Conservation (phyloP, 2,113 vertebrate species). For the Petroica traversi region DNA sequence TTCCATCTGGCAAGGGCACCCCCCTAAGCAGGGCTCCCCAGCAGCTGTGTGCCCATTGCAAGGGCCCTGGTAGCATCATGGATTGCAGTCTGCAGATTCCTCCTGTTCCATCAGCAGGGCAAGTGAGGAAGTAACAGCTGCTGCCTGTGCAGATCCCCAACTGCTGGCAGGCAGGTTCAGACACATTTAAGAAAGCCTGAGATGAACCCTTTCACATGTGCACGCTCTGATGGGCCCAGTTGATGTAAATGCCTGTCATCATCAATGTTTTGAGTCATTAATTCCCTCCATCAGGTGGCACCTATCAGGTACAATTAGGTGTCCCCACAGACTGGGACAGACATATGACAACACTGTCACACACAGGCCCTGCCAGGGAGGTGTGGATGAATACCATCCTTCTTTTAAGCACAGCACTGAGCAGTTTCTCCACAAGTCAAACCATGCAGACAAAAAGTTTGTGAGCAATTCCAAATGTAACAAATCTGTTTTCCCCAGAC, state of each 20-base stretch:
- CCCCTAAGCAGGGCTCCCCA: neutral
- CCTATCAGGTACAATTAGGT: neutral
- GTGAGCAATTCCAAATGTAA: neutral
- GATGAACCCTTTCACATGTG: neutral
- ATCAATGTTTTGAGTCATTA: neutral
- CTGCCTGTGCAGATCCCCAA: neutral
- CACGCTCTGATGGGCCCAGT: neutral
- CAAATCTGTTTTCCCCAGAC: neutral
- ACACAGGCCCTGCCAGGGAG: fast-evolving
- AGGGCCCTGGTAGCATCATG: neutral
- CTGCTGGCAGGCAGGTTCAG: neutral
- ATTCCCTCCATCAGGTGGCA: neutral
- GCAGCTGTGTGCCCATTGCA: fast-evolving
- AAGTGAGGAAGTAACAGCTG: neutral
- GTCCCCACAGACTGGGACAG: neutral
- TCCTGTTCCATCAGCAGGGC: neutral
- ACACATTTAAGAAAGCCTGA: neutral
- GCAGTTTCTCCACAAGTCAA: neutral
- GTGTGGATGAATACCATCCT: neutral
- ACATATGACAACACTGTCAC: neutral
- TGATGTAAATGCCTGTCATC: neutral
- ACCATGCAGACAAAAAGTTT: neutral
- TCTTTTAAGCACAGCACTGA: neutral
- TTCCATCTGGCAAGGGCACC: neutral
- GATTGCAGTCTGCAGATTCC: neutral